Evolutionary conservation across 1,140 invertebrate genomes (phyloP).

Genomic region (Archivesica marissinica): DNA sequence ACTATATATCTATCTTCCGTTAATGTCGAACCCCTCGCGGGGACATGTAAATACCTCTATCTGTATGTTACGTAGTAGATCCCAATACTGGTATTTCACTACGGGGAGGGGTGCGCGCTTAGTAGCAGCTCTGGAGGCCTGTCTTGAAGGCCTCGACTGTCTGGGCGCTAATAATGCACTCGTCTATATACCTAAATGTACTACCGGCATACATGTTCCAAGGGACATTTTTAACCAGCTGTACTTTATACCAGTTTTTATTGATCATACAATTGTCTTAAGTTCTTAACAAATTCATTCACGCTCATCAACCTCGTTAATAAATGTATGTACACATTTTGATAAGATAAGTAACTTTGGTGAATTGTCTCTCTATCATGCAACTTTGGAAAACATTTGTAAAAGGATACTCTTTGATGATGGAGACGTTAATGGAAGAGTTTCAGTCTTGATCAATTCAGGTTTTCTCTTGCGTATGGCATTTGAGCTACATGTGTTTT

Average conservation of each 20-base stretch:
- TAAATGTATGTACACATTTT: neutral
- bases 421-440: neutral
- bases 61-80: too few species aligned
- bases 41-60: too few species aligned
- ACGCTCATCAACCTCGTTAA: neutral
- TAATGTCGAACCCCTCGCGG: too few species aligned
- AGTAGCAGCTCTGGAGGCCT: too few species aligned
- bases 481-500: neutral
- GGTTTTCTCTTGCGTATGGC: neutral
- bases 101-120: too few species aligned
- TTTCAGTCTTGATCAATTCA: neutral
- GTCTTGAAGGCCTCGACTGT: too few species aligned
- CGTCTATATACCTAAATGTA: too few species aligned
- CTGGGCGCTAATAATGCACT: too few species aligned
- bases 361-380: neutral
- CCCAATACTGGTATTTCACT: too few species aligned
- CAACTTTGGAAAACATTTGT: neutral
- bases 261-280: neutral
- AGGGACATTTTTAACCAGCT: neutral
- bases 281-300: neutral
- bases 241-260: neutral
- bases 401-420: conserved; percentile 30
- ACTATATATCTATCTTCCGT: too few species aligned
- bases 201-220: too few species aligned
- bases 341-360: neutral